Conservation (phyloP, 2,888 invertebrate genomes). For the Callyntrura guangdongensis region DNA sequence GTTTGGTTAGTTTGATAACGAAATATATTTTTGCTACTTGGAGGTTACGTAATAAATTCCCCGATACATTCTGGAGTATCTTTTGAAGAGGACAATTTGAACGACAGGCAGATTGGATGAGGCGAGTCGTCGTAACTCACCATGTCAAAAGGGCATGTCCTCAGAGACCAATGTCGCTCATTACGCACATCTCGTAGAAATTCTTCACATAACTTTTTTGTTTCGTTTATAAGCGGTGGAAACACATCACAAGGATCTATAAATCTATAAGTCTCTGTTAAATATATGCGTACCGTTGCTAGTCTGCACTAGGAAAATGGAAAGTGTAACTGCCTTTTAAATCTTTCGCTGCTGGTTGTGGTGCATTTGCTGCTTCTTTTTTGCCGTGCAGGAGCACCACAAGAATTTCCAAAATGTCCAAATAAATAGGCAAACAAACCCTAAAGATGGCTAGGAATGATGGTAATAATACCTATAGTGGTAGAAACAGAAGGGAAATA, state of each 20-base stretch:
- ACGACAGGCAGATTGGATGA: conserved; percentile 60
- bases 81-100: conserved; percentile 46
- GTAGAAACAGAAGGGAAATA: conserved; percentile 10
- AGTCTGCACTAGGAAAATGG: background rate
- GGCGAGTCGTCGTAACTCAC: conserved; percentile 79
- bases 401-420: conserved; percentile 24
- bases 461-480: background rate
- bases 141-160: conserved; percentile 83
- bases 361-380: background rate
- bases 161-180: conserved; percentile 75
- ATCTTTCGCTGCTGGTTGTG: background rate
- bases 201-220: background rate
- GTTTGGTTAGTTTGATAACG: conserved; percentile 4
- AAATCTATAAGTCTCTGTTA: background rate
- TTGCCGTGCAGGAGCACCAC: background rate
- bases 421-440: conserved; percentile 56
- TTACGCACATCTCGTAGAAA: conserved; percentile 40
- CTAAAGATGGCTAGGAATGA: background rate
- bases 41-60: conserved; percentile 62
- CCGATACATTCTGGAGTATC: background rate
- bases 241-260: conserved; percentile 6
- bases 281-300: background rate
- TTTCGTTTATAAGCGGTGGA: background rate
- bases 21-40: background rate
- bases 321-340: conserved; percentile 30